phyloP scores from a whole-genome alignment of 2,113 vertebrate genomes.

The Tragelaphus scriptus region DNA sequence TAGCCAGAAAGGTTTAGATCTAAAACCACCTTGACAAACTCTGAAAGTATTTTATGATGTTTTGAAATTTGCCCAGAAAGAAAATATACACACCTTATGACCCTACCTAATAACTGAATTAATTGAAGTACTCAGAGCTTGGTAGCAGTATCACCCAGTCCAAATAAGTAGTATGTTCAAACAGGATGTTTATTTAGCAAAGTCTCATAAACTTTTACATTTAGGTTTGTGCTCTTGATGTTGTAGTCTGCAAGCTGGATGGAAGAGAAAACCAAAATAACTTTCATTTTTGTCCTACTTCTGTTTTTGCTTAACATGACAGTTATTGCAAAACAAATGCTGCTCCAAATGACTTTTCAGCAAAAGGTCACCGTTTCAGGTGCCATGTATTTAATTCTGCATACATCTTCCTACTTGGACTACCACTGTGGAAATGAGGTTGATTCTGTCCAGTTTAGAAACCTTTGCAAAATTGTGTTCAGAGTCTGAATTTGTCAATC shows the following conservation, averaged over 20 bases:
- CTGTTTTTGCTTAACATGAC: not conserved
- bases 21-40: not conserved
- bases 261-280: slow-evolving; percentile 8
- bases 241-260: not conserved
- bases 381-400: not conserved
- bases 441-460: not conserved
- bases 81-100: not conserved
- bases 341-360: not conserved
- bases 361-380: not conserved
- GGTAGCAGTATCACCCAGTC: not conserved
- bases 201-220: not conserved
- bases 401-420: not conserved
- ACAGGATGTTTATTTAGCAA: not conserved
- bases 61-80: not conserved
- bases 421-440: not conserved
- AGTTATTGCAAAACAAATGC: not conserved
- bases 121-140: not conserved
- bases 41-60: not conserved
- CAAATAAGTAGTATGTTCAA: not conserved
- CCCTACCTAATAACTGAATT: not conserved
- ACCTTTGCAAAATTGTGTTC: not conserved
- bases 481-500: not conserved
- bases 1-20: not conserved
- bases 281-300: not conserved
- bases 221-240: not conserved